A percentile compares a stretch with the other conserved stretches of the same genome.
These are phyloP conservation scores for Opisthocomus hoazin DNA, from an alignment of 2,113 vertebrate species.

Conservation along the genomic window DNA sequence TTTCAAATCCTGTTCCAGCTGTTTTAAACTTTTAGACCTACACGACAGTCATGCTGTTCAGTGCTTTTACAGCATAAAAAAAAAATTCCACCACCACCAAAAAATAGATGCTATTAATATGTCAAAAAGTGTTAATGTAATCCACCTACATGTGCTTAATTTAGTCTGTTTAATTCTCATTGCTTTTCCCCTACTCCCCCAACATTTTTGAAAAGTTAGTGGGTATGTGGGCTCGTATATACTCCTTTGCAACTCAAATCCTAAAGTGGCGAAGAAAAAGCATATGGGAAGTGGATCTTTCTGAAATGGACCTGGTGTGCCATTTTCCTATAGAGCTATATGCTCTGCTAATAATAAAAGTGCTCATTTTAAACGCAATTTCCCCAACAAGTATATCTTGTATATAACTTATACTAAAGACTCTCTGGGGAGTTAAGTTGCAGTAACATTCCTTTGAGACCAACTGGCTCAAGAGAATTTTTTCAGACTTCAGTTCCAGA, in stretches of 20 bases:
- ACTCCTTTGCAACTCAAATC: neutral
- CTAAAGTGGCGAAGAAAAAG: neutral
- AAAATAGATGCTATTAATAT: constrained; percentile 20
- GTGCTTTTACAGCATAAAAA: neutral
- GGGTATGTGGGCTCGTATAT: accelerated
- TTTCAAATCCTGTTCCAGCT: neutral
- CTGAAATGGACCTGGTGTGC: neutral
- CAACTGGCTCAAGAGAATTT: constrained; percentile 28
- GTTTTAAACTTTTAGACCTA: neutral
- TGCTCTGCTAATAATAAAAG: neutral
- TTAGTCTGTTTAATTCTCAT: constrained; percentile 1
- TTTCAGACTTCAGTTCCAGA: constrained; percentile 39
- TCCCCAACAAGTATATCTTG: neutral
- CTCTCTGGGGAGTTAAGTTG: neutral
- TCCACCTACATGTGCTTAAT: constrained; percentile 15
- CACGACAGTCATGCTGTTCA: neutral
- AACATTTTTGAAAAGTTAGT: neutral
- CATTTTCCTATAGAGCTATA: neutral
- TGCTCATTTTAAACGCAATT: neutral
- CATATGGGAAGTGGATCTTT: neutral
- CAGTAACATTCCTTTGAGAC: constrained; percentile 46
- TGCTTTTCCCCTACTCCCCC: neutral
- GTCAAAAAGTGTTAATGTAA: constrained; percentile 26
- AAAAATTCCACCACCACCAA: neutral
- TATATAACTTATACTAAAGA: neutral